phyloP scores from a whole-genome alignment of 2,113 vertebrate genomes.

The Crotalus helleri region DNA sequence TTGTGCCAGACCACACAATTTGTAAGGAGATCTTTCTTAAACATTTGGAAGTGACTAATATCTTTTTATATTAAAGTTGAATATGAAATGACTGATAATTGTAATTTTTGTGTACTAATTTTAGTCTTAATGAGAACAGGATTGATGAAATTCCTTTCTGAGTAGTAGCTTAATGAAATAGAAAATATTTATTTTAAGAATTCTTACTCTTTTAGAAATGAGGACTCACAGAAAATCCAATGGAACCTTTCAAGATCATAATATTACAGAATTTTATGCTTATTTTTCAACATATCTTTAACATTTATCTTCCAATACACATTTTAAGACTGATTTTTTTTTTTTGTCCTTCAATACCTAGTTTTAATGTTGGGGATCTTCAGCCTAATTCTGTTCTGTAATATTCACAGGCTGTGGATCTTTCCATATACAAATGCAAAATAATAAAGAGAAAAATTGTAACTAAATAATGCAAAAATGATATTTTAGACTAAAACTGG shows the following conservation, averaged over 20 bases:
- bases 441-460: background rate
- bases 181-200: constrained; percentile 4
- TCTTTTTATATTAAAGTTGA: constrained; percentile 28
- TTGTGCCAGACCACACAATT: background rate
- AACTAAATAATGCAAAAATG: background rate
- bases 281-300: background rate
- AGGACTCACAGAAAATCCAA: background rate
- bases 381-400: background rate
- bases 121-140: background rate
- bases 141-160: background rate
- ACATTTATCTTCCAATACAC: background rate
- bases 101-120: constrained; percentile 4
- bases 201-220: background rate
- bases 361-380: background rate
- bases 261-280: background rate
- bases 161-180: background rate
- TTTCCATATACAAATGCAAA: background rate
- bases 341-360: background rate
- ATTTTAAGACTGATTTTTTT: background rate
- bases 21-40: constrained; percentile 14
- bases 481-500: background rate
- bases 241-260: background rate
- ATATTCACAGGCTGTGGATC: background rate
- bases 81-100: constrained; percentile 20
- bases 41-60: constrained; percentile 24